Base-by-base conservation (phyloP, 2,888 invertebrate genomes). In the Margaritifera margaritifera region DNA sequence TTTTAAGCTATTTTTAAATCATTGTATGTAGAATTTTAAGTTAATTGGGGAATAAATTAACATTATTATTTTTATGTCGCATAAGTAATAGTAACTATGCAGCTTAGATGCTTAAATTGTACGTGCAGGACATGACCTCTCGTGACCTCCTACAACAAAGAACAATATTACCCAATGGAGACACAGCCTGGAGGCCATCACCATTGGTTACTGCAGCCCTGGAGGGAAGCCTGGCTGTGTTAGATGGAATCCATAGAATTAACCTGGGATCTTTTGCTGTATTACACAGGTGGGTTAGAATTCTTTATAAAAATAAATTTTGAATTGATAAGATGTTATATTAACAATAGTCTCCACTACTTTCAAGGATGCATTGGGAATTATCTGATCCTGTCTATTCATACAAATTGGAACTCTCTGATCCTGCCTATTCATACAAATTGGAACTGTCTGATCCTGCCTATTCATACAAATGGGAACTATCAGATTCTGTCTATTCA, bases 161-260 rank as follows among this genome's bases (percentile, higher is more conserved):
- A 71, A 94, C 95, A 1, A 99, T 98, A 0, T 91, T 95, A 64
- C 92, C 93, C 24, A 87, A 85, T 81, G 98, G 98, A 0, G 97
- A 98, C 88, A 99, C 98, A 0, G 92, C 95, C n/a, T 99, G 98
- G 99, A 93, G 93, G 84, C 93, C 95, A 86, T 96, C 97, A 0
- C 94, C 97, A 0, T 89, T 99, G 22, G 94, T 98, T 0, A 93
- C 93, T 11, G 97, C 98, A 0, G 98, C 98, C 0, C 88, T 95
- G 68, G 93, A 93, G 62, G 98, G 98, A 1, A 94, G 94, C 84
- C 90, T 97, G 85, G 95, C 95, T 0, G 92, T 97, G 22, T 84
- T 92, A 57, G 98, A 98, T 90, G 98, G 98, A 0, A 91, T 98
- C 69, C 95, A 98, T 90, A 91, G 97, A 76, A 93, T 98, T 67